Conservation (phyloP, 1,140 invertebrate genomes). For the Caenorhabditis briggsae region DNA sequence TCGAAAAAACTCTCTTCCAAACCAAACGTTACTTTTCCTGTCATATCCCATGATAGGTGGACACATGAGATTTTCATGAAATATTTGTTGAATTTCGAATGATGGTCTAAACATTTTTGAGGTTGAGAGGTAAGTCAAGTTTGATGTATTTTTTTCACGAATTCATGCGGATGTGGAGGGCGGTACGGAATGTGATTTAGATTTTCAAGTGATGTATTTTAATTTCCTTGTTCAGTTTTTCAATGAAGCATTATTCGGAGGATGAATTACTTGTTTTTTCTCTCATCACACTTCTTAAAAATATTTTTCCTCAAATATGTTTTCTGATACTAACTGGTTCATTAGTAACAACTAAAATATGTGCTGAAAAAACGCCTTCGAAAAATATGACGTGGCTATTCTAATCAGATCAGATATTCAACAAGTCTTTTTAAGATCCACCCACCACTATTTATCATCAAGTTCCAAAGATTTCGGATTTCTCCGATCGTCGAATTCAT, state of each 20-base stretch:
- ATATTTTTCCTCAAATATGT: too few species aligned
- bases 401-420: not conserved
- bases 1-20: too few species aligned
- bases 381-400: not conserved
- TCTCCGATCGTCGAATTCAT: too few species aligned
- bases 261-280: too few species aligned
- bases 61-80: conserved; percentile 42
- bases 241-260: too few species aligned
- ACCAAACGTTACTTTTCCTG: too few species aligned
- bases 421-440: not conserved
- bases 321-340: not conserved
- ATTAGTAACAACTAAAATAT: not conserved
- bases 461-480: not conserved
- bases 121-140: not conserved
- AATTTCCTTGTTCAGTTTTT: not conserved
- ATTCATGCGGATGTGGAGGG: not conserved
- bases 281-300: too few species aligned
- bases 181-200: not conserved
- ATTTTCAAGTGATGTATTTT: not conserved
- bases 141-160: conserved; percentile 4
- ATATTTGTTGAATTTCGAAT: conserved; percentile 14
- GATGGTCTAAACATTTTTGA: not conserved
- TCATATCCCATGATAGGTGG: not conserved
- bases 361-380: too few species aligned
- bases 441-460: not conserved